Evolutionary conservation across 2,888 invertebrate species (phyloP).

Genomic region (Melangyna quadrimaculata): DNA sequence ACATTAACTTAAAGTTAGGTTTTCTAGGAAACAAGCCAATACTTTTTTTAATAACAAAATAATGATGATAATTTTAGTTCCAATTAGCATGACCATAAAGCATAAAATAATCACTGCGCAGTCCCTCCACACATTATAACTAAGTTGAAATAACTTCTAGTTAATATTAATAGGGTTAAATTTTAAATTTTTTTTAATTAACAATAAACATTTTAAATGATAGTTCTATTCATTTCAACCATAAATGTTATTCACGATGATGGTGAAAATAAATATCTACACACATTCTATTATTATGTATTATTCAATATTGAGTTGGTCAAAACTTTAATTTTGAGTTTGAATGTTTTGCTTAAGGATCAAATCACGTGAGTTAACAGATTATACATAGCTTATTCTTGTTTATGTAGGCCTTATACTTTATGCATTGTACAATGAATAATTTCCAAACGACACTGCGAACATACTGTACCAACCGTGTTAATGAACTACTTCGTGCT

Average conservation of each 20-base stretch:
- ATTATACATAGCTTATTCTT: background rate
- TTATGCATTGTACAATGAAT: constrained; percentile 42
- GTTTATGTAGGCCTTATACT: constrained; percentile 3
- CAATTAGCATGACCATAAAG: background rate
- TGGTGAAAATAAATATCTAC: too few species aligned
- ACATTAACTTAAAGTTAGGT: too few species aligned
- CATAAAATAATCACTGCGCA: background rate
- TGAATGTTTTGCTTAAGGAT: background rate
- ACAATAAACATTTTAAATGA: too few species aligned
- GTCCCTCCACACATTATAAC: background rate
- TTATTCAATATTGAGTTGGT: background rate
- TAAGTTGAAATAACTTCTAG: background rate
- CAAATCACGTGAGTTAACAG: background rate
- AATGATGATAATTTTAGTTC: too few species aligned
- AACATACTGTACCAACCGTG: constrained; percentile 34
- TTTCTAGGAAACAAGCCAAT: too few species aligned
- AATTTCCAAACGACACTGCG: constrained; percentile 34
- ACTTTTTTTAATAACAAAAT: too few species aligned
- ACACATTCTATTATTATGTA: too few species aligned
- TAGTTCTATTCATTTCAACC: too few species aligned
- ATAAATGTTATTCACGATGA: too few species aligned
- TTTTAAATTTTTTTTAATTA: background rate
- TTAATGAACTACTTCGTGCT: constrained; percentile 20
- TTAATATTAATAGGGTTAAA: constrained; percentile 27
- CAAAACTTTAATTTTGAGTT: constrained; percentile 3